Base-by-base conservation (phyloP, 2,797 vertebrate species). In the Dipus sagitta region DNA sequence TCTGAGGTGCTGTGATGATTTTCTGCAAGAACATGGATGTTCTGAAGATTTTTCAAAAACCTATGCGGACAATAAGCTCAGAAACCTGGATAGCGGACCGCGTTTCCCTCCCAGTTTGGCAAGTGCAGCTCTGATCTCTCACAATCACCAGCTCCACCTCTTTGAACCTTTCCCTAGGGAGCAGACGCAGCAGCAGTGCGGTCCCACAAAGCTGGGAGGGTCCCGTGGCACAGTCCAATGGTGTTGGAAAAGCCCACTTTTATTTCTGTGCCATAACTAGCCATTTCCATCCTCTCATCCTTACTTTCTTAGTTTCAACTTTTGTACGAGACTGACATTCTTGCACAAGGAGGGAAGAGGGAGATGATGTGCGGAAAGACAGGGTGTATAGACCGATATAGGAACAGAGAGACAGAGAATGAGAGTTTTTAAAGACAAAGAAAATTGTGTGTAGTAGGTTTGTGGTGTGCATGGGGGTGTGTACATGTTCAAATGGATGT, bases 221-320 rank as follows among this genome's bases (percentile, higher is more conserved):
- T 3, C 67, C 54, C 28, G 0, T 1, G 6, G 47, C 20, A 42
- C 13, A 21, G 54, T 0, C 24, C 62, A 3, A 20, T 11, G 28
- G 13, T 0, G 7, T 6, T 7, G 8, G 4, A 38, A 32, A 62
- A 65, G 47, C 15, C 47, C 20, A 30, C 68, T 47, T 20, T n/a
- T 26, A 21, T 30, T 20, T 38, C n/a, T 62, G 54, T 23, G 28
- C 5, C 30, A 0, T 1, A 68, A 62, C 1, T 3, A 0, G 74
- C 30, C 9, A 42, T 58, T 58, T 58, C 15, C 54, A 17, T 58
- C 3, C 54, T 2, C 54, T 58, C 54, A 17, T 58, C 54, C 54
- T 58, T 58, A 58, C 54, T 58, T 17, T n/a, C 18, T 9, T 3
- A 24, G 47, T 18, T 85, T 67, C 70, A 72, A 77, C 34, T 81